phyloP scores from a whole-genome alignment of 2,797 vertebrate species.

The Alectoris magna region DNA sequence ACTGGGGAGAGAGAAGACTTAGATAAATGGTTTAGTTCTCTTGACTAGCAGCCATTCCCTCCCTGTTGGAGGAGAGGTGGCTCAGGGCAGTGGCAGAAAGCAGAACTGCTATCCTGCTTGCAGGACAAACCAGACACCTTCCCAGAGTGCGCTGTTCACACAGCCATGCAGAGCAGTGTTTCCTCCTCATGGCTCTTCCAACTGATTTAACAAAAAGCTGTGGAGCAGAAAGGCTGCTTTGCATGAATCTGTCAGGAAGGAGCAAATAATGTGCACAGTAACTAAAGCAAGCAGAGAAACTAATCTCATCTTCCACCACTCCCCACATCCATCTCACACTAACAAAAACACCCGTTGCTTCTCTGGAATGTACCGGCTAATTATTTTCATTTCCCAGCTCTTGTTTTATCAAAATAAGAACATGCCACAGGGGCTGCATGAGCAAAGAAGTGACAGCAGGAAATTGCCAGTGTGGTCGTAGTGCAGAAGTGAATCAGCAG shows the following conservation, averaged over 20 bases:
- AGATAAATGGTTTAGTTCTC: background rate
- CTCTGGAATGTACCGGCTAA: slow-evolving; percentile 31
- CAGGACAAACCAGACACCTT: background rate
- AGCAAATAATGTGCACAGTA: background rate
- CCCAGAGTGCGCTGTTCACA: background rate
- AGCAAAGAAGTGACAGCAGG: background rate
- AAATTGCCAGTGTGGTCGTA: background rate
- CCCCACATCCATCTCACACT: background rate
- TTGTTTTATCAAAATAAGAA: slow-evolving; percentile 30
- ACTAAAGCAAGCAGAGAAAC: background rate
- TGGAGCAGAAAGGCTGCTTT: background rate
- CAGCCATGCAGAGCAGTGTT: too few species aligned
- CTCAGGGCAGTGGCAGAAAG: background rate
- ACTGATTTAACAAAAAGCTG: background rate
- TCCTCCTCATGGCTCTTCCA: background rate
- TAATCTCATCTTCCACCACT: background rate
- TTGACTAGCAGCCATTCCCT: background rate
- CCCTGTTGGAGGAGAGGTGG: background rate
- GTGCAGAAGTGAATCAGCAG: slow-evolving; percentile 7
- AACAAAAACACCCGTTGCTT: background rate
- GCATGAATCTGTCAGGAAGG: background rate
- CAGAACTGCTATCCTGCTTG: background rate
- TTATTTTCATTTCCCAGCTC: slow-evolving; percentile 14
- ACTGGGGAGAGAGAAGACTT: background rate
- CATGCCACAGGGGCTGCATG: background rate